Percentiles rank a stretch among this genome's conserved stretches.
phyloP scores from a whole-genome alignment of 2,113 vertebrate species.

The Malurus elegans region DNA sequence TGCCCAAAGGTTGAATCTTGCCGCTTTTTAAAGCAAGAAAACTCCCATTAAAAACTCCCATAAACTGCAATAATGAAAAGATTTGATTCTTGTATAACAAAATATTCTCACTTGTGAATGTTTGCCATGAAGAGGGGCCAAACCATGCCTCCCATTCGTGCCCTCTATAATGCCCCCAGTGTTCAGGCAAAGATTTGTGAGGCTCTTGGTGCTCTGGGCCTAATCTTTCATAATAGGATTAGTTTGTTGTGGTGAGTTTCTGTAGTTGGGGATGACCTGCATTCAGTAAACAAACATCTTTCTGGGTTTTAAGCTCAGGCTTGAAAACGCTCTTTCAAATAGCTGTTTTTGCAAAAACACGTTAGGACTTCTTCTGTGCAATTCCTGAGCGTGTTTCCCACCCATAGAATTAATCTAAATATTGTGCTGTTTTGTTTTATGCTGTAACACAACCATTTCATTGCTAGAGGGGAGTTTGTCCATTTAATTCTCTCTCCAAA shows the following conservation, averaged over 20 bases:
- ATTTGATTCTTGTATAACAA: not conserved
- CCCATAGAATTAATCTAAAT: not conserved
- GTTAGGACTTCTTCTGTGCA: not conserved
- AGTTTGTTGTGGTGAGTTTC: conserved; percentile 51
- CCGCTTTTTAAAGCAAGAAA: not conserved
- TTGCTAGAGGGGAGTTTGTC: conserved; percentile 4
- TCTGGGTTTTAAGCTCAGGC: conserved; percentile 48
- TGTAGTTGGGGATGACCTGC: conserved; percentile 28
- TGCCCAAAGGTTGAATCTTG: not conserved
- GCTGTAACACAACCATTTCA: not conserved
- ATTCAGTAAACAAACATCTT: conserved; percentile 56
- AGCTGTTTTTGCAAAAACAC: not conserved
- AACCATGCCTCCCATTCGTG: not conserved
- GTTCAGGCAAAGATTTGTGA: conserved; percentile 29
- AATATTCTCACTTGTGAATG: not conserved
- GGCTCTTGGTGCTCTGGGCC: not conserved
- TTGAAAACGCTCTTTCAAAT: not conserved
- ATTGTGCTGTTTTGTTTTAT: not conserved
- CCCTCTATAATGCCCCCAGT: conserved; percentile 14
- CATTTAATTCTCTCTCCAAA: not conserved
- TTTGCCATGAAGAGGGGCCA: not conserved
- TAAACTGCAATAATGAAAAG: not conserved
- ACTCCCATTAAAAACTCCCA: not conserved
- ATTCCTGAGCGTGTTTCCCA: not conserved
- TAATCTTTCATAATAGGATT: conserved; percentile 69